These are phyloP conservation scores for Campoplex nolae DNA, from an alignment of 2,888 invertebrate genomes.

Conservation along the genomic window DNA sequence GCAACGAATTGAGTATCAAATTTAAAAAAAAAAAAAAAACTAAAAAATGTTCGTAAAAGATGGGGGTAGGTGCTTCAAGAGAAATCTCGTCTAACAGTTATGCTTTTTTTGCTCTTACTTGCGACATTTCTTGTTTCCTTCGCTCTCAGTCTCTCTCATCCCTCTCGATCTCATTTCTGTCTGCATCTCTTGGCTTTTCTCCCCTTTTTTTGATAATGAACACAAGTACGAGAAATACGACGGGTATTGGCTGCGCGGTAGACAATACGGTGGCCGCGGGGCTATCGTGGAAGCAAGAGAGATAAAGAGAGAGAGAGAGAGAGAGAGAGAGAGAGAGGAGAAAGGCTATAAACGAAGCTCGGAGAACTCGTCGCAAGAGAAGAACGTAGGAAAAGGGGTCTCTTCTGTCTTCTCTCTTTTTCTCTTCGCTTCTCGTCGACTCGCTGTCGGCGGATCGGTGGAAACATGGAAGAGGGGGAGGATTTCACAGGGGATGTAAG, in stretches of 20 bases:
- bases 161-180: slow-evolving; percentile 65
- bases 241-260: slow-evolving; percentile 82
- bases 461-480: slow-evolving; percentile 67
- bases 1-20: background rate
- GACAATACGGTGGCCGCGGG: slow-evolving; percentile 84
- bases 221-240: slow-evolving; percentile 82
- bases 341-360: slow-evolving; percentile 58
- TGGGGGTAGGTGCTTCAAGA: slow-evolving; percentile 27
- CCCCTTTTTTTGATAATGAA: slow-evolving; percentile 81
- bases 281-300: slow-evolving; percentile 81
- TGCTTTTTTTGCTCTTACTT: slow-evolving; percentile 58
- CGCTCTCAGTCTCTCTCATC: slow-evolving; percentile 40
- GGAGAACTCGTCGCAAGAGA: slow-evolving; percentile 62
- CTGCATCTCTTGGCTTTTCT: slow-evolving; percentile 65
- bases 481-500: slow-evolving; percentile 83
- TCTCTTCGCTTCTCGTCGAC: slow-evolving; percentile 65
- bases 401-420: slow-evolving; percentile 44
- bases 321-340: slow-evolving; percentile 39
- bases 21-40: background rate
- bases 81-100: slow-evolving; percentile 29
- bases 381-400: slow-evolving; percentile 75
- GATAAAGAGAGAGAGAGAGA: slow-evolving; percentile 56
- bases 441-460: slow-evolving; percentile 69
- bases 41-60: slow-evolving; percentile 26
- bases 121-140: slow-evolving; percentile 44